A percentile compares a stretch with the other conserved stretches of the same genome.
phyloP scores from a whole-genome alignment of 1,140 invertebrate species.

The Drosophila carrolli region DNA sequence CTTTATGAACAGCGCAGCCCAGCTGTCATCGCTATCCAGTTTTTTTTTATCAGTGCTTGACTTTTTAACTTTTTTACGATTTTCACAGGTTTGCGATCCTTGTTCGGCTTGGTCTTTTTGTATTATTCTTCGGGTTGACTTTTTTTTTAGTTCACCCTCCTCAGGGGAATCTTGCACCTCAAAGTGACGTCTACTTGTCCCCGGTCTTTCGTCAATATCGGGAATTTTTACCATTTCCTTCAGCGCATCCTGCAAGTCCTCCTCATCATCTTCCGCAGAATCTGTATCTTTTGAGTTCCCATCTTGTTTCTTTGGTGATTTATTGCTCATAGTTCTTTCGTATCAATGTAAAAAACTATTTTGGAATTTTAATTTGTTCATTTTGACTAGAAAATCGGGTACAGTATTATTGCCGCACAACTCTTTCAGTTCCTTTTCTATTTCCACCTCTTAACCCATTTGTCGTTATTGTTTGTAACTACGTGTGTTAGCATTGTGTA shows the following conservation, averaged over 20 bases:
- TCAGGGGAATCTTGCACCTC: not conserved
- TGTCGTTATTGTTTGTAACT: slow-evolving; percentile 25
- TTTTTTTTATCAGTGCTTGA: not conserved
- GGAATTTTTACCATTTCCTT: slow-evolving; percentile 48
- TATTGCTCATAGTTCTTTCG: slow-evolving; percentile 8
- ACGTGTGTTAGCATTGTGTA: slow-evolving; percentile 41
- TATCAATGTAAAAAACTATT: slow-evolving; percentile 1
- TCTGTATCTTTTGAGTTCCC: slow-evolving; percentile 1
- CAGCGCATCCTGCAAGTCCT: slow-evolving; percentile 44
- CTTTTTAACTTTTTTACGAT: not conserved
- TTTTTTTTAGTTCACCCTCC: too few species aligned
- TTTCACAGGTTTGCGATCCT: not conserved
- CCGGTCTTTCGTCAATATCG: slow-evolving; percentile 5
- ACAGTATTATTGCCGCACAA: slow-evolving; percentile 6
- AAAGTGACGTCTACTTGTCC: not conserved
- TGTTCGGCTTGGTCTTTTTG: not conserved
- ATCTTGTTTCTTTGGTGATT: not conserved
- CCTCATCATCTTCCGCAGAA: slow-evolving; percentile 36
- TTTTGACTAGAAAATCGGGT: slow-evolving; percentile 69
- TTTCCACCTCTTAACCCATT: slow-evolving; percentile 58
- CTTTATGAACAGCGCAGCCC: not conserved
- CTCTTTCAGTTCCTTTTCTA: not conserved
- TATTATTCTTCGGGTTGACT: not conserved
- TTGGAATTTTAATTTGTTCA: slow-evolving; percentile 10
- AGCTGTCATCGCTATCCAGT: not conserved